Conservation (phyloP, 2,113 vertebrate species). For the Oreochromis niloticus region DNA sequence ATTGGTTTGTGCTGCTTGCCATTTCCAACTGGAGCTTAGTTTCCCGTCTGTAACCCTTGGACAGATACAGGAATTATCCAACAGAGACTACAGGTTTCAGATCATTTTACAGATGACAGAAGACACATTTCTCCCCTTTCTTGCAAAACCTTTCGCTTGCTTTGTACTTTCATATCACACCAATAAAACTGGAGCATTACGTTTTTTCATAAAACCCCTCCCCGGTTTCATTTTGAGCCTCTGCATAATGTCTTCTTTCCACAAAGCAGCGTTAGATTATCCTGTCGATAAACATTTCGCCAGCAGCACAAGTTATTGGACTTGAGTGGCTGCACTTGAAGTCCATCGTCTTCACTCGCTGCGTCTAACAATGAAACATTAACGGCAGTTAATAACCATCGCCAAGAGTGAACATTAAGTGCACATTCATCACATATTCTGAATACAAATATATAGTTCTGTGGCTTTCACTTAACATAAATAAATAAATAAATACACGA, state of each 20-base stretch:
- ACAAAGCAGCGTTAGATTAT: neutral
- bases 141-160: neutral
- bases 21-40: neutral
- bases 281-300: constrained; percentile 17
- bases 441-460: neutral
- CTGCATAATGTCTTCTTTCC: neutral
- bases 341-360: neutral
- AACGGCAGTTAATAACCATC: neutral
- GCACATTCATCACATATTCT: constrained; percentile 15
- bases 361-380: constrained; percentile 10
- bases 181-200: neutral
- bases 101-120: constrained; percentile 24
- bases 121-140: neutral
- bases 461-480: neutral
- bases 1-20: neutral
- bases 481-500: constrained; percentile 11
- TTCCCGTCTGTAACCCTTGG: neutral
- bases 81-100: constrained; percentile 10
- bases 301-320: neutral
- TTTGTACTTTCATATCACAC: neutral
- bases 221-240: neutral
- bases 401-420: neutral
- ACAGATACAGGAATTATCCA: neutral
- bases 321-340: neutral
- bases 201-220: neutral